Evolutionary conservation across 2,797 vertebrate genomes (phyloP).

Genomic region (Anguilla marmorata): DNA sequence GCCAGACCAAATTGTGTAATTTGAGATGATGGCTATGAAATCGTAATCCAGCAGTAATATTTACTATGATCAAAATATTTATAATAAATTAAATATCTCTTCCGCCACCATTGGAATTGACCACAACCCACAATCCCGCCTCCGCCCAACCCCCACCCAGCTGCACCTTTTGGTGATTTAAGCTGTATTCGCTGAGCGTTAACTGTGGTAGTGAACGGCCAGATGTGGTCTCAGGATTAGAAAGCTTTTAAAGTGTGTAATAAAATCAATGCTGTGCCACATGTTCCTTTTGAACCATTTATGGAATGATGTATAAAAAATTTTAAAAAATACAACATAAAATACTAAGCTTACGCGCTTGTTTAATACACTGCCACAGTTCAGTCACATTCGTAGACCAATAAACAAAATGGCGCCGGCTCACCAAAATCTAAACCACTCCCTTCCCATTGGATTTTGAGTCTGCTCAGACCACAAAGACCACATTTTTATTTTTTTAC

Average conservation of each 20-base stretch:
- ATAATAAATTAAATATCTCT: slow-evolving; percentile 1
- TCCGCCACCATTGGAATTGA: neutral
- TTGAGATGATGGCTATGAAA: slow-evolving; percentile 14
- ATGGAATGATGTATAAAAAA: slow-evolving; percentile 16
- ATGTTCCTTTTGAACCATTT: slow-evolving; percentile 33
- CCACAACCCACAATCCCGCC: neutral
- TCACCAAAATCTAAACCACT: neutral
- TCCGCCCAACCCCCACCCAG: neutral
- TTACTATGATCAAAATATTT: slow-evolving; percentile 6
- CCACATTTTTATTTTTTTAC: neutral
- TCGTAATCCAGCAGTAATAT: slow-evolving; percentile 13
- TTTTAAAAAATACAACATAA: neutral
- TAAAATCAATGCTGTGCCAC: slow-evolving; percentile 34
- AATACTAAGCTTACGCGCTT: slow-evolving; percentile 2
- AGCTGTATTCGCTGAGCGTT: neutral
- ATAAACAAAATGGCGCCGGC: neutral
- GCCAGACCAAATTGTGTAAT: neutral
- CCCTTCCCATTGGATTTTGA: neutral
- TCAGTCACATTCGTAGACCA: neutral
- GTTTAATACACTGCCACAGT: neutral
- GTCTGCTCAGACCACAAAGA: neutral
- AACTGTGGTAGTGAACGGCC: slow-evolving; percentile 33
- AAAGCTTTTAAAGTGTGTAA: slow-evolving; percentile 56
- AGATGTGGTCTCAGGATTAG: slow-evolving; percentile 69
- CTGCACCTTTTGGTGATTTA: neutral